Conservation (phyloP, 2,113 vertebrate species). For the Boleophthalmus pectinirostris region DNA sequence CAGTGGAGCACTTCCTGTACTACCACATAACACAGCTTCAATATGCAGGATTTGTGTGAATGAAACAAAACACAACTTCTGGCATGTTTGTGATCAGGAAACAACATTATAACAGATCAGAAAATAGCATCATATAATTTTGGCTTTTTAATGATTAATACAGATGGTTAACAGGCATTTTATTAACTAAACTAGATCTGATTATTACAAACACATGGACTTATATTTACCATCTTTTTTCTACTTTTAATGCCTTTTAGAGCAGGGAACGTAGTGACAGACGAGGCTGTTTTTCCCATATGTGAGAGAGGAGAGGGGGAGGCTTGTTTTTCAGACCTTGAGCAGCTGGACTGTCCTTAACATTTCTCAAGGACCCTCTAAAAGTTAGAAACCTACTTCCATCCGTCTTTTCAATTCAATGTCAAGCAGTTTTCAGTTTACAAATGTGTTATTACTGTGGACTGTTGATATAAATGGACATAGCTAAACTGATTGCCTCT, state of each 20-base stretch:
- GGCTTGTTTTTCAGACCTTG: conserved; percentile 62
- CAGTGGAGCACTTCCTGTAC: no score
- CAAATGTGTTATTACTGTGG: conserved; percentile 42
- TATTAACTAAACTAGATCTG: no score
- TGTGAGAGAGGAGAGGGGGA: conserved; percentile 15
- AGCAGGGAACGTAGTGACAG: conserved; percentile 44
- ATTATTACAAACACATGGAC: no score
- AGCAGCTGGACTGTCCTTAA: conserved; percentile 52
- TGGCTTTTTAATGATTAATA: no score
- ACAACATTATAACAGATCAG: no score
- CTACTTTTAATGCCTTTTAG: conserved; percentile 14
- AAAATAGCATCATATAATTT: no score
- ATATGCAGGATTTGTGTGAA: no score
- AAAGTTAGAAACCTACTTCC: conserved; percentile 35
- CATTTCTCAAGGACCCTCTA: conserved; percentile 65
- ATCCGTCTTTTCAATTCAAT: conserved; percentile 21
- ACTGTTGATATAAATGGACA: no score
- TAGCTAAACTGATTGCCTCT: neutral
- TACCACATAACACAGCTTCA: no score
- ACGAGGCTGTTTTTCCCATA: conserved; percentile 48
- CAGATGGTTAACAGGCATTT: no score
- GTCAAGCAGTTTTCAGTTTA: conserved; percentile 18
- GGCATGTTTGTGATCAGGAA: no score
- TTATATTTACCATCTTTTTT: neutral
- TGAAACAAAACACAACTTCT: no score